These are phyloP conservation scores for Lycodopsis pacificus DNA, from an alignment of 2,797 vertebrate genomes.

Conservation along the genomic window DNA sequence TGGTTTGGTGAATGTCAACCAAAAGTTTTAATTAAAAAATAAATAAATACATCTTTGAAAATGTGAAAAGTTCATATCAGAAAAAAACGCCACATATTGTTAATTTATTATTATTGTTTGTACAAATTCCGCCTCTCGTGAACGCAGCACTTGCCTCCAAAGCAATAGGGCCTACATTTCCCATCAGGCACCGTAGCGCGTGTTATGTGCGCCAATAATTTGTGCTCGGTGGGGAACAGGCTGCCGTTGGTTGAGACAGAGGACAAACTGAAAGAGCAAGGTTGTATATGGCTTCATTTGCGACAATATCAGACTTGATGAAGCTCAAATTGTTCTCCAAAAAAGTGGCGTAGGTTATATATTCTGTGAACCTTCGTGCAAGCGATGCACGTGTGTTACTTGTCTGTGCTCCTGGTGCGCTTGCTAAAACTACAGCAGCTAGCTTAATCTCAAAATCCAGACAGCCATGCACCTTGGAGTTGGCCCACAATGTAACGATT, in stretches of 20 bases:
- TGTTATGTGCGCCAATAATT: constrained; percentile 45
- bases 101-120: background rate
- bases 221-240: constrained; percentile 52
- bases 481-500: constrained; percentile 9
- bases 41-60: background rate
- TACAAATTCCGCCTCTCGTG: background rate
- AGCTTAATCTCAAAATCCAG: constrained; percentile 61
- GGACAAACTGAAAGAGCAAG: constrained; percentile 63
- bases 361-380: background rate
- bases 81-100: background rate
- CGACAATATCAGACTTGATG: background rate
- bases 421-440: constrained; percentile 10
- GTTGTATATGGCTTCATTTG: constrained; percentile 34
- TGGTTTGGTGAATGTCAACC: background rate
- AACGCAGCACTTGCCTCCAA: background rate
- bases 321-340: rapidly evolving
- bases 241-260: constrained; percentile 21
- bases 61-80: background rate
- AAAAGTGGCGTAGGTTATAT: background rate
- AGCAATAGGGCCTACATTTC: constrained; percentile 55
- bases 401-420: background rate
- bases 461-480: background rate
- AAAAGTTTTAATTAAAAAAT: background rate
- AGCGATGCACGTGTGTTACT: background rate
- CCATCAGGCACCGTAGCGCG: constrained; percentile 37